Conservation (phyloP, 2,113 vertebrate species). For the Syrrhaptes paradoxus region DNA sequence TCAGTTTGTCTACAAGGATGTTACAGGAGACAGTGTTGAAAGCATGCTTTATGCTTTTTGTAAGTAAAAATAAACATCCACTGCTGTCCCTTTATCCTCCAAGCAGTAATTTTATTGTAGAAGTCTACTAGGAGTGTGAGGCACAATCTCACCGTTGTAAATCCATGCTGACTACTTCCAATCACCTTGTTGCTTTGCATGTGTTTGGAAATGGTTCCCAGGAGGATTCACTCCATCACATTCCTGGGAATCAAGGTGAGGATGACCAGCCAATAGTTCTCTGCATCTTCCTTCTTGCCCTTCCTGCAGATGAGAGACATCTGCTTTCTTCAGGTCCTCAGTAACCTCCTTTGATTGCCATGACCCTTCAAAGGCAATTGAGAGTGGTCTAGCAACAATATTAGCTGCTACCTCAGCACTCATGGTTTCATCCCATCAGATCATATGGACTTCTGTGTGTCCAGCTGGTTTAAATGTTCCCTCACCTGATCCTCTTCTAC, state of each 20-base stretch:
- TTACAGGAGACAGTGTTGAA: neutral
- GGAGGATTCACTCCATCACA: neutral
- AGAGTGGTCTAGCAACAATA: neutral
- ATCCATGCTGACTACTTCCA: neutral
- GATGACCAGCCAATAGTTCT: neutral
- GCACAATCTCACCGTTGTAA: neutral
- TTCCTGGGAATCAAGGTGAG: neutral
- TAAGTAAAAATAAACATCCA: neutral
- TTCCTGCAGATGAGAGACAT: neutral
- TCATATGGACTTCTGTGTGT: neutral
- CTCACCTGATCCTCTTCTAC: neutral
- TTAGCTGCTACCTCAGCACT: neutral
- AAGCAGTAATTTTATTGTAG: neutral
- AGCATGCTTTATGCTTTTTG: neutral
- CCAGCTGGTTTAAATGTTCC: neutral
- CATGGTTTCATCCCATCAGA: neutral
- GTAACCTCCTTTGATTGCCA: neutral
- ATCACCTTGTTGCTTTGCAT: neutral
- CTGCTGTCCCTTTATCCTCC: neutral
- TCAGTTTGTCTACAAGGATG: too few relatives aligned
- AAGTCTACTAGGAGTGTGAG: neutral
- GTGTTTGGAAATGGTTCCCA: neutral
- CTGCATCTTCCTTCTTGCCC: neutral
- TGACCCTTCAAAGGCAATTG: neutral
- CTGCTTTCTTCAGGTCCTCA: neutral